Evolutionary conservation across 1,140 invertebrate genomes (phyloP).

Genomic region (Zaprionus lachaisei): DNA sequence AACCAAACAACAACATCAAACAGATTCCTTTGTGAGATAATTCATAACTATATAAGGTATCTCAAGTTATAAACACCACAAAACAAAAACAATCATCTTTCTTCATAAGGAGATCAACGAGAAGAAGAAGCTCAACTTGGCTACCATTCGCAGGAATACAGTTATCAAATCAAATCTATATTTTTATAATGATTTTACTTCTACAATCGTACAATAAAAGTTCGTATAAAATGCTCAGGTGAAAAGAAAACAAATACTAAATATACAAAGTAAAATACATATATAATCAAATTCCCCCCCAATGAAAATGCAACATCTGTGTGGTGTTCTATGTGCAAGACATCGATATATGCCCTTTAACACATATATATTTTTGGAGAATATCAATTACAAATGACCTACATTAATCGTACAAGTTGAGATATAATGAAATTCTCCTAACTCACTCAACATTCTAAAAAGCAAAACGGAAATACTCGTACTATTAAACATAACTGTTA

Average conservation of each 20-base stretch:
- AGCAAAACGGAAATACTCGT: neutral
- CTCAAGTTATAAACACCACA: neutral
- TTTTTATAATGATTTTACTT: slow-evolving; percentile 75
- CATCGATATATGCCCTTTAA: slow-evolving; percentile 44
- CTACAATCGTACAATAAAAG: slow-evolving; percentile 26
- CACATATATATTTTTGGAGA: slow-evolving; percentile 73
- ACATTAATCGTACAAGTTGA: neutral
- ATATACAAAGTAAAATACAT: slow-evolving; percentile 27
- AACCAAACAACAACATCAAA: slow-evolving; percentile 21
- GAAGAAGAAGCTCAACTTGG: slow-evolving; percentile 5
- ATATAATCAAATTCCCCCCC: slow-evolving; percentile 21
- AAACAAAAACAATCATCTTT: slow-evolving; percentile 7
- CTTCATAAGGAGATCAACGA: neutral
- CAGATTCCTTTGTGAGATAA: slow-evolving; percentile 31
- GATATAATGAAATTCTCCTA: neutral
- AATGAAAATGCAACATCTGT: slow-evolving; percentile 49
- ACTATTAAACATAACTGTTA: neutral
- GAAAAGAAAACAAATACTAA: slow-evolving; percentile 34
- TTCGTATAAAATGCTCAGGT: slow-evolving; percentile 61
- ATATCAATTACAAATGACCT: neutral
- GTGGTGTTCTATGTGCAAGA: slow-evolving; percentile 80
- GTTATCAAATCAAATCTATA: slow-evolving; percentile 33
- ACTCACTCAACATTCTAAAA: neutral
- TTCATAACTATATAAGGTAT: neutral
- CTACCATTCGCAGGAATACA: neutral